Evolutionary conservation across 30 jellyfish, hydroid and myxozoan genomes (phyloP), one percentile per base, ranked within the genome.

Genomic region (Hydractinia echinata): DNA sequence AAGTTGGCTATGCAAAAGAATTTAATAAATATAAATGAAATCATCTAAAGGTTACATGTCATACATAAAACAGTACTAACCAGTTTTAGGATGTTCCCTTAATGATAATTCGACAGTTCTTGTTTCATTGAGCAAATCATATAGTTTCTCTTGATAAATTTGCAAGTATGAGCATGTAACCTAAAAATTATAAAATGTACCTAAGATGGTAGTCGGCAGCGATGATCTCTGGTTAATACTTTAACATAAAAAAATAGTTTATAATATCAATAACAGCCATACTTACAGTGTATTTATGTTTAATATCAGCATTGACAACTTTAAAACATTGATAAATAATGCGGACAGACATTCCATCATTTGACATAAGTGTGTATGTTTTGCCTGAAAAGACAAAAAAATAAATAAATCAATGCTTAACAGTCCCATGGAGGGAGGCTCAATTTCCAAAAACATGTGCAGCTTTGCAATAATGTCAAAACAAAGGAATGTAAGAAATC

Each of bases 341-440:
- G 21, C 99, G 76, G 60, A 93, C 99, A 19, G 99, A 82, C 99
- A 93, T 93, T 4, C 99, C 99, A 84, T 93, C 99, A 64, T 84
- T 84, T 10, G 99, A 93, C 99, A 93, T 93, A 82, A 93, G 76
- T 15, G 99, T 83, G 87, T 87, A 88, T n/a, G 99, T 93, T 84
- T 93, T 93, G 16, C 99, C 99, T 93, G 76, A 16, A 44, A 58
- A 16, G 18, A 64, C 39, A 7, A 64, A 64, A 64, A n/a, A n/a
- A 64, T n/a, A n/a, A n/a, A n/a, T n/a, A 30, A 30, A 30, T 30
- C 44, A 30, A 30, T 30, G 44, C 44, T 60, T 60, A 16, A 16
- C 16, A 60, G 70, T 16, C 18, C 70, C 70, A 13, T 15, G 18
- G 70, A 60, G 69, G 69, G 69, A 58, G 19, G 69, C 16, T 58